Evolutionary conservation across 2,888 invertebrate species (phyloP).

Genomic region (Acleris literana): DNA sequence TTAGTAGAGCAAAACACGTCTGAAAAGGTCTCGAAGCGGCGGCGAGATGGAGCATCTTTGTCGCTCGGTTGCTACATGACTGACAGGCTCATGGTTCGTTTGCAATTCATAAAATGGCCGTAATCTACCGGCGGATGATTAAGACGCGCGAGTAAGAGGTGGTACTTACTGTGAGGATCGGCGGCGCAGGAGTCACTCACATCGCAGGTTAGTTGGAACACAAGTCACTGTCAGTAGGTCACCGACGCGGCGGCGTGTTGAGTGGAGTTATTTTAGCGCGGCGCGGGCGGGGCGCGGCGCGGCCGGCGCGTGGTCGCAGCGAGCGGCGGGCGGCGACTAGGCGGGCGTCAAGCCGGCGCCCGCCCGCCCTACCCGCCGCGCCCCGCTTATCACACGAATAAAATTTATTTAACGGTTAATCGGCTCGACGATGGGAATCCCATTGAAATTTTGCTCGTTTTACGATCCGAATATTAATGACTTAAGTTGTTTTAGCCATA

Average conservation of each 20-base stretch:
- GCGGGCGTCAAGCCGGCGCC: conserved; percentile 74
- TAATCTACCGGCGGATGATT: conserved; percentile 62
- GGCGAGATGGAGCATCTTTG: conserved; percentile 49
- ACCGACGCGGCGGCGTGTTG: conserved; percentile 51
- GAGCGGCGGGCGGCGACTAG: conserved; percentile 69
- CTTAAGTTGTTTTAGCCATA: conserved; percentile 58
- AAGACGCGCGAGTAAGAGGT: conserved; percentile 53
- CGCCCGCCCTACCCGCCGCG: conserved; percentile 56
- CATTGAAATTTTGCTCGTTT: conserved; percentile 71
- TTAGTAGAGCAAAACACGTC: conserved; percentile 41
- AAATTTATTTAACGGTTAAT: conserved; percentile 82
- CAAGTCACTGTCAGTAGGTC: conserved; percentile 75
- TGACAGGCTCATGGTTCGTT: conserved; percentile 72
- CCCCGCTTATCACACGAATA: conserved; percentile 79
- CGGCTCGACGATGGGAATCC: conserved; percentile 65
- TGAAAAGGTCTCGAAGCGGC: conserved; percentile 31
- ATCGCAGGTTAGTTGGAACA: conserved; percentile 50
- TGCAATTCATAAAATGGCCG: conserved; percentile 76
- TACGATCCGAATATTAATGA: conserved; percentile 64
- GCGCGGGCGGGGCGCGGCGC: conserved; percentile 60
- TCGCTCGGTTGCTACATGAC: conserved; percentile 62
- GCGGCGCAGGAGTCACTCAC: conserved; percentile 49
- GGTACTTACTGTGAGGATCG: conserved; percentile 57
- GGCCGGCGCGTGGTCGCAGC: conserved; percentile 60
- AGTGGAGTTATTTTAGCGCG: conserved; percentile 54